Conservation (phyloP, 2,888 invertebrate genomes). For the Heliconius erato region DNA sequence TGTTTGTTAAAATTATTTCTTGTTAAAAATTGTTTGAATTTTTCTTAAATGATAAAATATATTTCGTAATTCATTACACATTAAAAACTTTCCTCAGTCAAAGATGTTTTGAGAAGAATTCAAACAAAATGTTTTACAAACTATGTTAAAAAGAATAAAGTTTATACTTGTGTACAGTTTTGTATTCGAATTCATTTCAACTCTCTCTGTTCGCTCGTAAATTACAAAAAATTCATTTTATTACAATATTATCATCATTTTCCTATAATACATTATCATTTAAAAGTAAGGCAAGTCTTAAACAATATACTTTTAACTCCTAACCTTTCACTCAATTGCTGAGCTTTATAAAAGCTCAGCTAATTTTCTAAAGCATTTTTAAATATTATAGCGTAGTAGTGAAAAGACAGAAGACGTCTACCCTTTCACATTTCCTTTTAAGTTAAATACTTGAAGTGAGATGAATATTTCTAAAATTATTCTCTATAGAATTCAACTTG, state of each 20-base stretch:
- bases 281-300: background rate
- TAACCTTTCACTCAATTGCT: slow-evolving; percentile 16
- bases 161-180: no score
- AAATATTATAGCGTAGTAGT: background rate
- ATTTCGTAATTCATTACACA: background rate
- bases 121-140: background rate
- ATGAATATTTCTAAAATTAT: slow-evolving; percentile 18
- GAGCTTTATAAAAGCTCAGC: background rate
- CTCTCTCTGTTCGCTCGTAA: no score
- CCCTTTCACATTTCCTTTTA: slow-evolving; percentile 9
- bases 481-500: background rate
- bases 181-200: no score
- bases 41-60: background rate
- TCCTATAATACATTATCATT: no score
- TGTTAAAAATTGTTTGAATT: no score
- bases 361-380: slow-evolving; percentile 15
- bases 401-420: background rate
- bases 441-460: background rate
- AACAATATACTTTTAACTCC: background rate
- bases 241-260: background rate
- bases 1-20: no score
- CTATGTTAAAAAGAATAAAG: slow-evolving; percentile 1
- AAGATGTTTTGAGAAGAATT: background rate
- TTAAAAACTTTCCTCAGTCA: background rate
- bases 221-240: background rate